These are phyloP conservation scores for Paracanthobrama guichenoti DNA, from an alignment of 2,113 vertebrate species.

Conservation along the genomic window DNA sequence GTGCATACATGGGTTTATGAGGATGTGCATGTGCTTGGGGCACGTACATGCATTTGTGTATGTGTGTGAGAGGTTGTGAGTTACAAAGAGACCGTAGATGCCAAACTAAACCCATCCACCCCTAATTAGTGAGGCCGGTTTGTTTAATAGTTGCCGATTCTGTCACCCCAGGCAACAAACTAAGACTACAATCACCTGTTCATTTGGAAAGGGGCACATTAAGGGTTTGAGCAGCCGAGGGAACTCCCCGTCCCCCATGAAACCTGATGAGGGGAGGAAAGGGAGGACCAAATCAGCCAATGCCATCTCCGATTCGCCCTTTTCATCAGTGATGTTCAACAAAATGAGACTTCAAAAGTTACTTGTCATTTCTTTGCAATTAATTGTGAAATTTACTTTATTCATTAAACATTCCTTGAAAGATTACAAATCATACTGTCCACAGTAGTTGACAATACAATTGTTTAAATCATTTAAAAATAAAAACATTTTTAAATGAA, in stretches of 20 bases:
- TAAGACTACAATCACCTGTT: conserved; percentile 45
- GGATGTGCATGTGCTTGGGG: background rate
- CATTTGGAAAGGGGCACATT: conserved; percentile 26
- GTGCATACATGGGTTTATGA: background rate
- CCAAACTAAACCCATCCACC: background rate
- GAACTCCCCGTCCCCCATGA: conserved; percentile 15
- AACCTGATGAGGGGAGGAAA: conserved; percentile 20
- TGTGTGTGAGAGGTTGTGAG: background rate
- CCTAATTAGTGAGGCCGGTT: background rate
- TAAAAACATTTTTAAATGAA: no score
- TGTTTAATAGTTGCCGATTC: background rate
- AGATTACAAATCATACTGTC: no score
- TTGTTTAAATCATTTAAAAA: no score
- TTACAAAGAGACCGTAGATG: conserved; percentile 4
- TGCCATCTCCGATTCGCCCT: background rate
- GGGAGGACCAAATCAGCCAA: background rate
- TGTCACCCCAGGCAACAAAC: conserved; percentile 40
- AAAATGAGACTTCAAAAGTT: background rate
- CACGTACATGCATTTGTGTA: background rate
- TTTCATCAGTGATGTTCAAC: background rate
- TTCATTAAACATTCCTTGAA: no score
- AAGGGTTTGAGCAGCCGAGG: background rate
- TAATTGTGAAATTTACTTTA: no score
- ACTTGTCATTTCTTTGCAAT: no score
- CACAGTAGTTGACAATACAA: no score